A percentile compares a stretch with the other conserved stretches of the same genome.
These are phyloP conservation scores for Marmota flaviventris DNA, from an alignment of 2,113 vertebrate genomes.

Conservation along the genomic window DNA sequence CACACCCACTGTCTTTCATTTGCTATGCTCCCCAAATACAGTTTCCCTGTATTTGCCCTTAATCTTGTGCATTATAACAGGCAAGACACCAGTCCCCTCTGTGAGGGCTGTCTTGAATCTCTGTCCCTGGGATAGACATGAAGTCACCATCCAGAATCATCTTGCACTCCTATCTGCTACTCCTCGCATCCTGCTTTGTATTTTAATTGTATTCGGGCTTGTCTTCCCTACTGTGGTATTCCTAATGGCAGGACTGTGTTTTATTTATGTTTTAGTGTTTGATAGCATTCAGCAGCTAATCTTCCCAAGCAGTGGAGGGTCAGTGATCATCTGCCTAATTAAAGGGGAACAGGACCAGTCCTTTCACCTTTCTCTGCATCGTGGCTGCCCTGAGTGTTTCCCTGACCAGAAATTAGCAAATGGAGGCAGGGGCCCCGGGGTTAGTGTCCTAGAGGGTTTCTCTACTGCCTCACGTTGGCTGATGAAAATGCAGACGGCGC, in stretches of 20 bases:
- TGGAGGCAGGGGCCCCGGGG: neutral
- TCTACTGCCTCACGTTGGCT: neutral
- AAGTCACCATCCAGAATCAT: neutral
- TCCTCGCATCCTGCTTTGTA: neutral
- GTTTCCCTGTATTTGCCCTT: neutral
- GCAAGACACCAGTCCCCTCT: neutral
- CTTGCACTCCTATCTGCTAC: accelerated
- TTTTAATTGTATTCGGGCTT: neutral
- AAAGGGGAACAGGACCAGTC: neutral
- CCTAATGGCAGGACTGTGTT: neutral
- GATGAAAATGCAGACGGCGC: neutral
- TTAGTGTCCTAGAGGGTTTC: neutral
- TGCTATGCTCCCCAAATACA: neutral
- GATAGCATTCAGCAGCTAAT: neutral
- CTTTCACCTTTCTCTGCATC: neutral
- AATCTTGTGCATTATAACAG: neutral
- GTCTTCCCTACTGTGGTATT: neutral
- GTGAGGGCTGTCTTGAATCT: neutral
- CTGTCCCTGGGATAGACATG: neutral
- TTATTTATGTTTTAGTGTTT: neutral
- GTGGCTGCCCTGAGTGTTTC: neutral
- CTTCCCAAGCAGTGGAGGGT: neutral
- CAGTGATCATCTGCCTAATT: slow-evolving; percentile 1
- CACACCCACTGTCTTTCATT: neutral
- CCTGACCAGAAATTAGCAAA: neutral